Evolutionary conservation across 2,113 vertebrate species (phyloP), one percentile per base, ranked within the genome.

Genomic region (Dolichallabes microphthalmus): DNA sequence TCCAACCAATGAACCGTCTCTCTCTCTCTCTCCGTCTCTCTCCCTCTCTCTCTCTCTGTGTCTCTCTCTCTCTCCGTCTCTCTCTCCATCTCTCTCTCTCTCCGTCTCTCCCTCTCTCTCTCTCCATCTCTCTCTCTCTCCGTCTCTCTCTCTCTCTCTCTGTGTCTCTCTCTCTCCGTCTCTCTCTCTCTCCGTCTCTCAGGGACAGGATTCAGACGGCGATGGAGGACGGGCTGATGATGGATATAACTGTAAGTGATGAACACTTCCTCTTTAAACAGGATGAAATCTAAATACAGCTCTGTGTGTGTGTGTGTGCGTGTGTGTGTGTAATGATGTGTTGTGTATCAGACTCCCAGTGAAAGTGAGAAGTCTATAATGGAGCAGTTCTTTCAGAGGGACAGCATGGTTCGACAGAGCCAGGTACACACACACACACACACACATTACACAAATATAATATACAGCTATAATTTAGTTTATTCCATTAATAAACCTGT

Each of bases 341-440:
- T 86, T 25, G 88, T 76, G 80, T 71, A 85, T 61, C n/a, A 99
- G 98, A 90, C 90, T 89, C 94, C 96, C 91, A 96, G 93, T 92
- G 94, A 95, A 87, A 98, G 97, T 88, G 98, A 99, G 92, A 98
- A 97, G 92, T 90, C 92, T 0, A 94, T 94, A 58, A 95, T 99
- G 88, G 96, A 97, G 90, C 95, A 95, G 80, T 93, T 99, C 12
- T 99, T 98, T 90, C 97, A 98, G 90, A 95, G 95, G 76, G 98
- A 99, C 66, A 92, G 95, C 0, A 86, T 97, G 88, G 95, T 99
- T 74, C 96, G 98, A 81, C 98, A 99, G 90, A 97, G 97, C 92
- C 98, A 99, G 97, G 98, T 99, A 94, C 78, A 83, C 22, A 58
- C 57, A 61, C 69, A 80, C 64, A 17, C 32, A 78, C 78, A 73